Evolutionary conservation across 2,113 vertebrate genomes (phyloP), one percentile per base, ranked within the genome.

Genomic region (Cynocephalus volans): DNA sequence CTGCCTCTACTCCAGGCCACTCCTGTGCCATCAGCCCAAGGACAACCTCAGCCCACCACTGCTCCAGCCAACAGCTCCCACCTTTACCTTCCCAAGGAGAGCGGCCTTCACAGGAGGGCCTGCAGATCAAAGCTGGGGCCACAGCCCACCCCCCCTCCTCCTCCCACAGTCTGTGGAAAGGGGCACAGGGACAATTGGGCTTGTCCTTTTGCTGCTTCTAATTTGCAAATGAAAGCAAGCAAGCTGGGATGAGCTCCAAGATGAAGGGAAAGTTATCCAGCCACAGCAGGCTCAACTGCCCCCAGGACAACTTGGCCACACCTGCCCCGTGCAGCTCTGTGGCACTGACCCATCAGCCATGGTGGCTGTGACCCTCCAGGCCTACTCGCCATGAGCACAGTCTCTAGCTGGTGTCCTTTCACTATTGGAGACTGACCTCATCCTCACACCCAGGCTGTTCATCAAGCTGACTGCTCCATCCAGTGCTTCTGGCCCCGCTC

Each of bases 51-150:
- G 41, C 41, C 41, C 41, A 41, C 41, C 41, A 18, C 24, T 3
- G 60, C 31, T 3, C 9, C 6, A 19, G 56, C 72, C 24, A 36
- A 23, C 13, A 13, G 21, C 19, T 15, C 26, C 76, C 1, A 6
- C 33, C 70, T 5, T 58, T 1, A 0, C 89, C 31, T 45, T 48
- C 83, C 64, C 56, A 2, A 12, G 50, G 6, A n/a, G 33, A 18
- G 31, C 9, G 19, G 31, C 6, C 26, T 33, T 52, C 31, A 0
- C 0, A 1, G 60, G 45, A 17, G 52, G 4, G 28, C 0, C 1
- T n/a, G 21, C 17, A 19, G 1, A 19, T 36, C n/a, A 19, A 14
- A 23, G 62, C 21, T 5, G 11, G 67, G 62, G 65, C 50, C 26
- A 15, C 0, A 4, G 72, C 67, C 50, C 70, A 36, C 26, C 28